Evolutionary conservation across 2,797 vertebrate genomes (phyloP), one percentile per base, ranked within the genome.

Genomic region (Typhlichthys subterraneus): DNA sequence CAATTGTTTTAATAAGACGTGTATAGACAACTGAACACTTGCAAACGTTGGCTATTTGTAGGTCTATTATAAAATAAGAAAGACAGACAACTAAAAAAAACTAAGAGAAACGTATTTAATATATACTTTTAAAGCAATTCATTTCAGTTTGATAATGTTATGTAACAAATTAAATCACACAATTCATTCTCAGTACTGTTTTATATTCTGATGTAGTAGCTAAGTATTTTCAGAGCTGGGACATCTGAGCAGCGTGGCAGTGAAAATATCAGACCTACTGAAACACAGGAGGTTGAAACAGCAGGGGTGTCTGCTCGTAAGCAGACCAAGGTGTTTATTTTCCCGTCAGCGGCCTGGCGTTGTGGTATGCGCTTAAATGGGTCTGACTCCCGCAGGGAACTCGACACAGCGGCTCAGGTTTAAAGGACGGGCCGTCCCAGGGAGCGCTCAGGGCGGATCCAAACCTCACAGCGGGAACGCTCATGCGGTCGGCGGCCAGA

Each of bases 311-410:
- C 61, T 46, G 55, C 74, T 77, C 81, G 57, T 84, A 75, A 78
- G 83, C 83, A 83, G 82, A 83, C 61, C 79, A 67, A 68, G 63
- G 70, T 92, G 91, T 93, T 93, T 93, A 90, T 93, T 93, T 92
- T 90, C 86, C 86, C 83, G 80, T 85, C 86, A 84, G 87, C 78
- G 68, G 78, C 77, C 80, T 75, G 76, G 79, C 69, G 79, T 80
- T 86, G 88, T 91, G 85, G 89, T 89, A 88, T 87, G 87, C 81
- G 84, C 82, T 79, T 88, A 83, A 90, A 88, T 80, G 85, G 80
- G 77, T 81, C 80, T 72, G 82, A 74, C 82, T 80, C 87, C 89
- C 80, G 75, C 84, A 67, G 88, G 86, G 88, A 85, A 64, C 59
- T 75, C 79, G 75, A 83, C 81, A 74, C 77, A 73, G 69, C 77